Evolutionary conservation across 1,140 invertebrate species (phyloP), one percentile per base, ranked within the genome.

Genomic region (Hylaeus volcanicus): DNA sequence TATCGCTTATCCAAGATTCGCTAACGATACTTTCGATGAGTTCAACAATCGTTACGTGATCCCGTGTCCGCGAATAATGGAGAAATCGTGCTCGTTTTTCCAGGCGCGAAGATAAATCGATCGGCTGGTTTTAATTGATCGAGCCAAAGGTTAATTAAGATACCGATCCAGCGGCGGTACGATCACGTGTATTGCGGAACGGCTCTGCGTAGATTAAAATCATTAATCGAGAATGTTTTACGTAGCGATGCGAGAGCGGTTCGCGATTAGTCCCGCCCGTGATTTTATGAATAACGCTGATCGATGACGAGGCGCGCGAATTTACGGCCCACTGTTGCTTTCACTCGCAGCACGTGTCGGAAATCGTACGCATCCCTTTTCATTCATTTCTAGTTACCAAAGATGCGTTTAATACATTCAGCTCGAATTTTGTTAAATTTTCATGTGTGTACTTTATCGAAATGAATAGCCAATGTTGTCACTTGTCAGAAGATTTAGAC

Each of bases 121-220:
- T 9, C 43, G 2, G 64, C 26, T 11, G n/a, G 26, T 3, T 37
- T 56, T 76, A 76, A 76, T 76, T 48, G 74, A 60, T 68, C 41
- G 64, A n/a, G 74, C 43, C 43, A 56, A 69, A 69, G 74, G 74
- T 76, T 76, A 69, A 76, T 76, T 58, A 69, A 68, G 53, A 76
- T 56, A 58, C 14, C 14, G 15, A 26, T 69, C 14, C n/a, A 43
- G 8, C 51, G 64, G 15, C 8, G 12, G 2, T 26, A 2, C 26
- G 55, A 41, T 56, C 26, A 0, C n/a, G 41, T 26, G 39, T 37
- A 53, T n/a, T 60, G 60, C 41, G 43, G 12, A 37, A 11, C 63
- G 63, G 41, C 53, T 43, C 48, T 15, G 9, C 5, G 15, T 12
- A 39, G 58, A 58, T 69, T 6, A 58, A 51, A 69, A 56, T 68